Conservation (phyloP, 2,113 vertebrate genomes). For the Crotophaga sulcirostris region DNA sequence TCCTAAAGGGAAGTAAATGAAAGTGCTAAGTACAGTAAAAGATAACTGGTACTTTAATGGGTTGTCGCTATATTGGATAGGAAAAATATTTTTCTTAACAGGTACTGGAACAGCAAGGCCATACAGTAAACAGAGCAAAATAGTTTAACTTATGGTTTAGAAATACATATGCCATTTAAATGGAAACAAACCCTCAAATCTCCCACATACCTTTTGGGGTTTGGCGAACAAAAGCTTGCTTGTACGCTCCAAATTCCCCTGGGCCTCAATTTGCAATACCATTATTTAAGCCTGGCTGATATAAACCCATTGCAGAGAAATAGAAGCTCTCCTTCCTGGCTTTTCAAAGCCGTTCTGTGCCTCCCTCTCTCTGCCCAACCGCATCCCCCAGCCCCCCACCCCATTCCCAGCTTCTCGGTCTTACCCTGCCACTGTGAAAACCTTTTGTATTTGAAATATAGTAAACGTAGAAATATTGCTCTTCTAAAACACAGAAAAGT, state of each 20-base stretch:
- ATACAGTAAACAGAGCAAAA: neutral
- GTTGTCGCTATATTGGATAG: neutral
- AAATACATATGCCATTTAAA: conserved; percentile 29
- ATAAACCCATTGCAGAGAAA: conserved; percentile 41
- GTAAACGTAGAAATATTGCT: neutral
- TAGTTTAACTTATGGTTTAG: conserved; percentile 26
- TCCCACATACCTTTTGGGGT: conserved; percentile 52
- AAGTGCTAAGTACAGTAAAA: neutral
- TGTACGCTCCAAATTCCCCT: conserved; percentile 21
- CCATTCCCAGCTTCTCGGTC: neutral
- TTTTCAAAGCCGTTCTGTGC: neutral
- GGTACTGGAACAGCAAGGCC: neutral
- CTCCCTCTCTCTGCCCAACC: neutral
- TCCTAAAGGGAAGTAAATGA: conserved; percentile 11
- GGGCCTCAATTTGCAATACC: conserved; percentile 55
- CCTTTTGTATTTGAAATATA: neutral
- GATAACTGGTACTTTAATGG: neutral
- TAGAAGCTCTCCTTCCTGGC: conserved; percentile 16
- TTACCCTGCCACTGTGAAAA: neutral
- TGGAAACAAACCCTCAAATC: conserved; percentile 34
- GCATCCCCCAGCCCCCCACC: rapidly evolving
- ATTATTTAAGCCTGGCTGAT: conserved; percentile 52
- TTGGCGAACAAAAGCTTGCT: conserved; percentile 53
- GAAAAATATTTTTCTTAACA: conserved; percentile 12
- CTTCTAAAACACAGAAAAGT: neutral